These are phyloP conservation scores for Aleiodes alternator DNA, from an alignment of 2,888 invertebrate genomes.

Conservation along the genomic window DNA sequence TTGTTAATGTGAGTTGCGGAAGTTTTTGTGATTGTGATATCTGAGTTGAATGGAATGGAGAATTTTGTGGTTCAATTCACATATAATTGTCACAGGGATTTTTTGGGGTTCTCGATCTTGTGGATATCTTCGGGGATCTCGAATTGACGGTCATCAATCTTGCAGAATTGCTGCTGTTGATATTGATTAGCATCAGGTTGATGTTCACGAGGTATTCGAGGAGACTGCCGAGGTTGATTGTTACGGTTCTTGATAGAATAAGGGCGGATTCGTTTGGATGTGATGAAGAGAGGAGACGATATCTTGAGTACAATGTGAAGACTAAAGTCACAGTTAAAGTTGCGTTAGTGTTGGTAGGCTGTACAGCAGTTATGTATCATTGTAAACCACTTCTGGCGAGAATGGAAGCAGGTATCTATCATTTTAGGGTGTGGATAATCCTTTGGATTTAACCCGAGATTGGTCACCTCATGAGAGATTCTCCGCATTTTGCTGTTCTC, in stretches of 20 bases:
- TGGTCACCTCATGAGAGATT: too few species aligned
- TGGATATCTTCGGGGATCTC: slow-evolving; percentile 12
- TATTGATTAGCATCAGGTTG: not conserved
- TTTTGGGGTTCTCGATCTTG: slow-evolving; percentile 10
- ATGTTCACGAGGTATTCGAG: not conserved
- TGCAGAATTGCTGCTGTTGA: not conserved
- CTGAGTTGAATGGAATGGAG: not conserved
- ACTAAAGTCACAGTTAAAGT: not conserved
- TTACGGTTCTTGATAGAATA: not conserved
- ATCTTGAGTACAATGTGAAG: slow-evolving; percentile 7
- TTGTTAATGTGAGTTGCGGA: not conserved
- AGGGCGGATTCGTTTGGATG: not conserved
- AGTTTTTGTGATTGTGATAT: not conserved
- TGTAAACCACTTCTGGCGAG: not conserved
- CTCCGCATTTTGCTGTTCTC: too few species aligned
- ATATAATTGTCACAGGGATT: not conserved
- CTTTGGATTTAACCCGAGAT: too few species aligned
- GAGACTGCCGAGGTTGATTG: not conserved
- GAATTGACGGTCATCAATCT: not conserved
- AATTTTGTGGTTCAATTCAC: not conserved
- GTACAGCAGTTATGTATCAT: slow-evolving; percentile 1
- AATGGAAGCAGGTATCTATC: slow-evolving; percentile 4
- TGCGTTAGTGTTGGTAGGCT: not conserved
- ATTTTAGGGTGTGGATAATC: too few species aligned
- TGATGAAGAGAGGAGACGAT: slow-evolving; percentile 9